Conservation (phyloP, 2,888 invertebrate genomes). For the Coleophora deauratella region DNA sequence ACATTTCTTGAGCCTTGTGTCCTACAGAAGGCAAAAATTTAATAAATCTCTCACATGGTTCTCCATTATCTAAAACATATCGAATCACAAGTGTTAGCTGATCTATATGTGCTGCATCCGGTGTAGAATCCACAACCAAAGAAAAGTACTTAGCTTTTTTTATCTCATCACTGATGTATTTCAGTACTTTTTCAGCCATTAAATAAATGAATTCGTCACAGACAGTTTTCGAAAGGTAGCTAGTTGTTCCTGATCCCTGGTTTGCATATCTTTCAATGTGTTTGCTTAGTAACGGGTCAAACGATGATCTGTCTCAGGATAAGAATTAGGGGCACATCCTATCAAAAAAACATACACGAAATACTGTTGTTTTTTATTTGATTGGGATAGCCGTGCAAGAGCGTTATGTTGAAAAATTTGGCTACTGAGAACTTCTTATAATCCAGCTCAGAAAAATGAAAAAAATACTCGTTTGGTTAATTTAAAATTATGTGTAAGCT, state of each 20-base stretch:
- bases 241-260: slow-evolving; percentile 23
- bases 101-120: slow-evolving; percentile 18
- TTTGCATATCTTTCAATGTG: slow-evolving; percentile 23
- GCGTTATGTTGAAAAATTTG: too few relatives aligned
- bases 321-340: too few relatives aligned
- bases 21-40: slow-evolving; percentile 17
- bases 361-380: too few relatives aligned
- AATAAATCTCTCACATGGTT: slow-evolving; percentile 5
- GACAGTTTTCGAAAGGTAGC: slow-evolving; percentile 24
- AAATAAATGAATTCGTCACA: slow-evolving; percentile 28
- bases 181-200: slow-evolving; percentile 21
- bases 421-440: too few relatives aligned
- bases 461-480: too few relatives aligned
- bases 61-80: slow-evolving; percentile 15
- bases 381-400: too few relatives aligned
- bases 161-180: slow-evolving; percentile 13
- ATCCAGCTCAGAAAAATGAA: too few relatives aligned
- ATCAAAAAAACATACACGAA: too few relatives aligned
- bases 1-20: slow-evolving; percentile 11
- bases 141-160: slow-evolving; percentile 7
- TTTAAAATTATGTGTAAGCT: too few relatives aligned
- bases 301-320: too few relatives aligned
- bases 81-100: slow-evolving; percentile 21
- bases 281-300: slow-evolving; percentile 23
- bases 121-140: slow-evolving; percentile 23